These are phyloP conservation scores for Orthosia gothica DNA, from an alignment of 2,888 invertebrate genomes.

Conservation along the genomic window DNA sequence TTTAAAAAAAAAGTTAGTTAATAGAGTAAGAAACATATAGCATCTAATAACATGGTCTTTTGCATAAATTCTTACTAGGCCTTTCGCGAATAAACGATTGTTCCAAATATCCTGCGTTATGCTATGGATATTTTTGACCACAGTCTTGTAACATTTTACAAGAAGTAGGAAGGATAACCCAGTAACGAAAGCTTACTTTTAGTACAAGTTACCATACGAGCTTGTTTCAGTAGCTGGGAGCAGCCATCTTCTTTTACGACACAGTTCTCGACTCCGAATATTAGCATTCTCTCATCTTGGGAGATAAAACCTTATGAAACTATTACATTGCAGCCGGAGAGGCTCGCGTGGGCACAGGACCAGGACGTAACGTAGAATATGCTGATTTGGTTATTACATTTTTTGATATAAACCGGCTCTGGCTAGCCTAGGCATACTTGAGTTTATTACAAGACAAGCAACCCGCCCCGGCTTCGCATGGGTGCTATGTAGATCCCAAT, in stretches of 20 bases:
- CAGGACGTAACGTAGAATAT: constrained; percentile 2
- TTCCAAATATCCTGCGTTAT: too few species aligned
- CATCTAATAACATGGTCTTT: too few species aligned
- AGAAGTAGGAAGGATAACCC: not conserved
- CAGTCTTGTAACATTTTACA: not conserved
- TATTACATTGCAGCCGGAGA: constrained; percentile 11
- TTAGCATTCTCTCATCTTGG: constrained; percentile 47
- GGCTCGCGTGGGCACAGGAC: not conserved
- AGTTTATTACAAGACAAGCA: not conserved
- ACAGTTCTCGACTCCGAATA: constrained; percentile 32
- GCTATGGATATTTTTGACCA: not conserved
- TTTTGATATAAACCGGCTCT: not conserved
- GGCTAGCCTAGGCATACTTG: not conserved
- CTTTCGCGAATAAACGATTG: too few species aligned
- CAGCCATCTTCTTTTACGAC: constrained; percentile 44
- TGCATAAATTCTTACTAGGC: too few species aligned
- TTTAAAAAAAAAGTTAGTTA: too few species aligned
- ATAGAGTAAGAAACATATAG: too few species aligned
- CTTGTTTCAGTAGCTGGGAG: not conserved
- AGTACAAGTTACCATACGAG: constrained; percentile 12
- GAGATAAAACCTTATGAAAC: constrained; percentile 52
- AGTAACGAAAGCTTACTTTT: constrained; percentile 11
- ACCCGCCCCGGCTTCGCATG: too few species aligned
- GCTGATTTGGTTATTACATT: constrained; percentile 6
- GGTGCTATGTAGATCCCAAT: too few species aligned